These are phyloP conservation scores for Pterocles orientalis DNA, from an alignment of 2,113 vertebrate genomes.

Conservation along the genomic window DNA sequence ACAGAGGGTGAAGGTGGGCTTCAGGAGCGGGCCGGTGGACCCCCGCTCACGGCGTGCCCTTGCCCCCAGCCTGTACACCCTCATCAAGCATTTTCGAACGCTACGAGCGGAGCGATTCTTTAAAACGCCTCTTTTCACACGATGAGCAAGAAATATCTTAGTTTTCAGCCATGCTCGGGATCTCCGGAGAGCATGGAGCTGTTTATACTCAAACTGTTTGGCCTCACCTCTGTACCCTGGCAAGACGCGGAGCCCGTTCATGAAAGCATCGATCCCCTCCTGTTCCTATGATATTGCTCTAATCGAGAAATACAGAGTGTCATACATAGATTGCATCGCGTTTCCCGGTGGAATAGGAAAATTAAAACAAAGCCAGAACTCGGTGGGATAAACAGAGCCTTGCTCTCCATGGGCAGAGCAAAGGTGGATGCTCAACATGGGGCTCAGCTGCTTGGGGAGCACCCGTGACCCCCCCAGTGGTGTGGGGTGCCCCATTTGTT, in stretches of 20 bases:
- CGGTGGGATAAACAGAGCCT: background rate
- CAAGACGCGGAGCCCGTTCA: background rate
- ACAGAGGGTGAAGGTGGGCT: fast-evolving
- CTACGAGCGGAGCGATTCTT: fast-evolving
- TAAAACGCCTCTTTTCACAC: background rate
- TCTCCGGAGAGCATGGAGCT: background rate
- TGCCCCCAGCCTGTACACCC: fast-evolving
- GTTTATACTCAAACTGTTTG: background rate
- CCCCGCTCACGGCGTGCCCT: fast-evolving
- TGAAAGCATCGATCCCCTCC: background rate
- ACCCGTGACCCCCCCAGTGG: background rate
- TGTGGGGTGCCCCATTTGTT: background rate
- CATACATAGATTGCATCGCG: background rate
- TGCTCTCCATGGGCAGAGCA: background rate
- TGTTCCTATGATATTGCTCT: background rate
- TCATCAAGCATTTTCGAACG: background rate
- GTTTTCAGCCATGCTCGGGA: background rate
- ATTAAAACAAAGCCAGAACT: background rate
- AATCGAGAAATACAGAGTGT: background rate
- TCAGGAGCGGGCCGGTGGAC: background rate
- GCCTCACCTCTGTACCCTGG: background rate
- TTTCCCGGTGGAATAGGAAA: background rate
- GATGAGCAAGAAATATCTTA: fast-evolving
- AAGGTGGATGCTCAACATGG: background rate
- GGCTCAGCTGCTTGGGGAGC: background rate